Conservation (phyloP, 2,888 invertebrate genomes). For the Rhodophaea formosa region DNA sequence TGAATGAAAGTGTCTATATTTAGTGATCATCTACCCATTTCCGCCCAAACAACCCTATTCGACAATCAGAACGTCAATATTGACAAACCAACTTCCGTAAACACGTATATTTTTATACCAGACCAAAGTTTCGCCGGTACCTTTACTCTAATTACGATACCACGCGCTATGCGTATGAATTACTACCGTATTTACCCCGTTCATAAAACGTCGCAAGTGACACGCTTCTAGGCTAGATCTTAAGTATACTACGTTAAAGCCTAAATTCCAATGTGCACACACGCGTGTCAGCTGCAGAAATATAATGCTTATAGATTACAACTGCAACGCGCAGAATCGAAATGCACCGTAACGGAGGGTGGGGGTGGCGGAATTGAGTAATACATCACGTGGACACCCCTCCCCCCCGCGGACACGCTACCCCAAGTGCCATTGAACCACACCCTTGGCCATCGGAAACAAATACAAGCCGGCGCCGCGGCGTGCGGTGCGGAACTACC, state of each 20-base stretch:
- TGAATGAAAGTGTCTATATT: not conserved
- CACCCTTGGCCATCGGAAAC: constrained; percentile 42
- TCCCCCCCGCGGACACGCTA: constrained; percentile 33
- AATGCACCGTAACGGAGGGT: constrained; percentile 39
- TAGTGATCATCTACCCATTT: not conserved
- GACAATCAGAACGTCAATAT: not conserved
- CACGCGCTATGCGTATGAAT: not conserved
- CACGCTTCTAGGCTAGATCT: not conserved
- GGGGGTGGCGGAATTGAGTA: constrained; percentile 33
- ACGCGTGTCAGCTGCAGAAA: constrained; percentile 28
- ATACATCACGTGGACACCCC: constrained; percentile 46
- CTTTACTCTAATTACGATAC: not conserved
- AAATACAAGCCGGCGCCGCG: constrained; percentile 11
- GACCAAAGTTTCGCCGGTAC: not conserved
- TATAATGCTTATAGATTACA: constrained; percentile 29
- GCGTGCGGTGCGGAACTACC: not conserved
- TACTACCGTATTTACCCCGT: not conserved
- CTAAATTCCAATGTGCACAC: constrained; percentile 26
- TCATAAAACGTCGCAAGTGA: constrained; percentile 1
- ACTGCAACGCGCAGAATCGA: constrained; percentile 53
- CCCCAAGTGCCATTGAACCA: constrained; percentile 50
- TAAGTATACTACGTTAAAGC: constrained; percentile 23
- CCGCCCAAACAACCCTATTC: not conserved
- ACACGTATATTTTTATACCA: not conserved
- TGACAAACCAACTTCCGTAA: too few relatives aligned